These are phyloP conservation scores for Anagyrus pseudococci DNA, from an alignment of 2,888 invertebrate genomes.

Conservation along the genomic window DNA sequence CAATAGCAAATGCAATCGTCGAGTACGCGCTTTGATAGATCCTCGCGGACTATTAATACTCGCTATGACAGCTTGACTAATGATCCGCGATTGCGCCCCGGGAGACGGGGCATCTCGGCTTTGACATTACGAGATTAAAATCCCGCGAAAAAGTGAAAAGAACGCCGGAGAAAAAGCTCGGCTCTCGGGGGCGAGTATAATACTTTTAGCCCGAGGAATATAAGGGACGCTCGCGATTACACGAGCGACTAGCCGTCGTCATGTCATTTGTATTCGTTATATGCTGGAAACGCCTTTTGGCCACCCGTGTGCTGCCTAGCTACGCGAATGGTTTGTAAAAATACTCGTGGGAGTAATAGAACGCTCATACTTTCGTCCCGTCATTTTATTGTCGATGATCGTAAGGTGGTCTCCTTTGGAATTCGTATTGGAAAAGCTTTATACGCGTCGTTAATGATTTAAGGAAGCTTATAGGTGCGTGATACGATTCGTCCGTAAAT, in stretches of 20 bases:
- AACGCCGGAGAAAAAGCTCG: no score
- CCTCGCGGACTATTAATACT: slow-evolving; percentile 60
- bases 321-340: slow-evolving; percentile 8
- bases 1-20: neutral
- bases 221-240: no score
- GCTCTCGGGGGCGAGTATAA: no score
- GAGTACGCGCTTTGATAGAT: slow-evolving; percentile 21
- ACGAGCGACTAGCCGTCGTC: slow-evolving; percentile 39
- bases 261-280: slow-evolving; percentile 54
- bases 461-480: no score
- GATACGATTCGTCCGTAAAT: no score
- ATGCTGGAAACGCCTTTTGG: slow-evolving; percentile 1
- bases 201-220: no score
- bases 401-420: no score
- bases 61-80: slow-evolving; percentile 62
- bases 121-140: slow-evolving; percentile 62
- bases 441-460: no score
- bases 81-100: slow-evolving; percentile 52
- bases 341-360: slow-evolving; percentile 11
- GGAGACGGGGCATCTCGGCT: slow-evolving; percentile 48
- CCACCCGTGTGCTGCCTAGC: neutral
- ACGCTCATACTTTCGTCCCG: neutral
- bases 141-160: slow-evolving; percentile 48
- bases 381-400: no score
- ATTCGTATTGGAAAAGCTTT: no score